Evolutionary conservation across 2,797 vertebrate genomes (phyloP).

Genomic region (Vireo griseus): DNA sequence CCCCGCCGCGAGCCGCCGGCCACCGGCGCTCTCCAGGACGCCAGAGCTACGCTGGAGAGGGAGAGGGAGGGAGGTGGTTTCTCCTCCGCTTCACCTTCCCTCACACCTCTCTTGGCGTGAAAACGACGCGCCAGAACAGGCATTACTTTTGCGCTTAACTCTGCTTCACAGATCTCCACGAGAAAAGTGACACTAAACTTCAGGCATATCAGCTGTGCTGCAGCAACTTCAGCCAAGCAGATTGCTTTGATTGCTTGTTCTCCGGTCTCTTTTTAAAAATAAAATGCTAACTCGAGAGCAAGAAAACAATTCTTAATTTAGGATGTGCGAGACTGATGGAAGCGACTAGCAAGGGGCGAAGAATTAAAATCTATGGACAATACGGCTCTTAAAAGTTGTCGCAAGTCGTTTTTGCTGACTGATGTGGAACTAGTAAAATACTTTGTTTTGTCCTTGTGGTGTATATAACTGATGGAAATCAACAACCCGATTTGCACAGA

Average conservation of each 20-base stretch:
- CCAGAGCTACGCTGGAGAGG: not conserved
- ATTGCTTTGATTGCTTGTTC: not conserved
- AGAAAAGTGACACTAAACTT: not conserved
- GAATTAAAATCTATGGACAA: not conserved
- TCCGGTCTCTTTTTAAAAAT: not conserved
- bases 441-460: not conserved
- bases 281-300: not conserved
- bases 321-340: not conserved
- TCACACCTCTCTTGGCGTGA: not conserved
- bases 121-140: not conserved
- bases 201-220: not conserved
- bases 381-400: not conserved
- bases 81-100: not conserved
- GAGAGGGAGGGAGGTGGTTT: too few species aligned
- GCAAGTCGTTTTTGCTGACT: not conserved
- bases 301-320: not conserved
- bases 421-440: not conserved
- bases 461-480: not conserved
- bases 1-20: not conserved
- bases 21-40: not conserved
- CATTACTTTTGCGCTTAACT: not conserved
- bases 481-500: not conserved
- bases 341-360: fast-evolving
- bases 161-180: not conserved
- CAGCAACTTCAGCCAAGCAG: not conserved